Conservation (phyloP, 2,888 invertebrate species). For the Artemia sinica region DNA sequence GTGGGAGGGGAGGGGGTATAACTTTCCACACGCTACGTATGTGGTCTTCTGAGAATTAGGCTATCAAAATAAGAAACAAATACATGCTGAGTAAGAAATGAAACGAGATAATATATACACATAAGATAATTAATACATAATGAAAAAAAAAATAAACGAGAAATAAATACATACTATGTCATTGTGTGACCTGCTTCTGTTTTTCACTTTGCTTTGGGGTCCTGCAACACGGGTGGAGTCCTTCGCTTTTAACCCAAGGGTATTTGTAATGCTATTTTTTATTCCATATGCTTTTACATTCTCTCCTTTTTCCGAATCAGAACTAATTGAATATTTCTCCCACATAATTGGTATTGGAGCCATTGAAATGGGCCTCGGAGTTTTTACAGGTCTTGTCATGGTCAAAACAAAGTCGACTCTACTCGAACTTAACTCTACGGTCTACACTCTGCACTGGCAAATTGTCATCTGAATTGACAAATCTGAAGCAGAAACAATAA, state of each 20-base stretch:
- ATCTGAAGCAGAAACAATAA: too few relatives aligned
- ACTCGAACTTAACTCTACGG: too few relatives aligned
- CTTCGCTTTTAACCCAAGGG: constrained; percentile 3
- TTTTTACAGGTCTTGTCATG: not conserved
- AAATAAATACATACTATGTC: not conserved
- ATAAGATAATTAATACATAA: not conserved
- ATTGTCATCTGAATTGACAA: too few relatives aligned
- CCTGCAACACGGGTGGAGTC: constrained; percentile 10
- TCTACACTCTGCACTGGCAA: too few relatives aligned
- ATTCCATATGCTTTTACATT: not conserved
- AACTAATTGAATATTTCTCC: not conserved
- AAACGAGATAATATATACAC: too few relatives aligned
- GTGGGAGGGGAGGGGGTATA: too few relatives aligned
- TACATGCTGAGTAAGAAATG: too few relatives aligned
- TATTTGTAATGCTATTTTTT: not conserved
- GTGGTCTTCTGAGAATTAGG: too few relatives aligned
- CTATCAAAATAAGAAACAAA: too few relatives aligned
- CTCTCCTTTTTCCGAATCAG: not conserved
- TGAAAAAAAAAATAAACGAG: not conserved
- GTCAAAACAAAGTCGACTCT: not conserved
- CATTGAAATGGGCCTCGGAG: constrained; percentile 8
- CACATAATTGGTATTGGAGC: not conserved
- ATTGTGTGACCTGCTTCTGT: constrained; percentile 5
- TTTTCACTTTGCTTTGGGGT: constrained; percentile 1
- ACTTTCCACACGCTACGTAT: too few relatives aligned